Percentiles rank a stretch among this genome's conserved stretches.
These are phyloP conservation scores for Tachina lurida DNA, from an alignment of 2,888 invertebrate genomes.

Conservation along the genomic window DNA sequence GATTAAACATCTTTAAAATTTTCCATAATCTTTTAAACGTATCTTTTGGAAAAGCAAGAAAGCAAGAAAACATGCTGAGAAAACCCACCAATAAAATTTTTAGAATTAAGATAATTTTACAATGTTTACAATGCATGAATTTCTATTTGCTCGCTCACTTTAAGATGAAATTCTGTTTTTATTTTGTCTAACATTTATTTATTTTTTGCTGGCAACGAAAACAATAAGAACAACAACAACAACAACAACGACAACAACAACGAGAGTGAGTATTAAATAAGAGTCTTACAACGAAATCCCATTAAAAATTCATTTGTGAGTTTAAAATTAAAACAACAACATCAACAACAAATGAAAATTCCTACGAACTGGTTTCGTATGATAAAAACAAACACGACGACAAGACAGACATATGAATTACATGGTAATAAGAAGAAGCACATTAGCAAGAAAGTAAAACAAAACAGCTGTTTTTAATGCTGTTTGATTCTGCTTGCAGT, in stretches of 20 bases:
- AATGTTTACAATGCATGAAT: constrained; percentile 4
- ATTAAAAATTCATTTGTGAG: constrained; percentile 61
- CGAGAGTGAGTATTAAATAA: constrained; percentile 39
- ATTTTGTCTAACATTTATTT: neutral
- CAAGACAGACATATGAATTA: constrained; percentile 7
- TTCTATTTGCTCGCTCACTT: constrained; percentile 12
- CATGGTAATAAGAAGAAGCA: constrained; percentile 5
- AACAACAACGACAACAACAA: neutral
- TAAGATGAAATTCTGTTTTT: constrained; percentile 15
- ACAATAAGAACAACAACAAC: constrained; percentile 21
- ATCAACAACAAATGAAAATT: constrained; percentile 44
- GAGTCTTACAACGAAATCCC: constrained; percentile 69
- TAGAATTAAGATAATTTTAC: constrained; percentile 9
- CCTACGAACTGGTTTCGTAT: constrained; percentile 63
- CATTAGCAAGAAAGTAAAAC: constrained; percentile 15
- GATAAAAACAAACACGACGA: constrained; percentile 8
- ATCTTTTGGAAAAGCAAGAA: neutral
- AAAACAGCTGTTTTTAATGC: constrained; percentile 63
- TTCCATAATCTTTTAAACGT: constrained; percentile 14
- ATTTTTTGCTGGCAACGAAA: neutral
- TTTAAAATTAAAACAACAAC: constrained; percentile 23
- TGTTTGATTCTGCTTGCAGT: neutral
- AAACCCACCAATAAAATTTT: constrained; percentile 15
- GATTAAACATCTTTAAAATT: constrained; percentile 18
- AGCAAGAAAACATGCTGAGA: neutral